These are phyloP conservation scores for Artibeus lituratus DNA, from an alignment of 2,797 vertebrate species.

Conservation along the genomic window DNA sequence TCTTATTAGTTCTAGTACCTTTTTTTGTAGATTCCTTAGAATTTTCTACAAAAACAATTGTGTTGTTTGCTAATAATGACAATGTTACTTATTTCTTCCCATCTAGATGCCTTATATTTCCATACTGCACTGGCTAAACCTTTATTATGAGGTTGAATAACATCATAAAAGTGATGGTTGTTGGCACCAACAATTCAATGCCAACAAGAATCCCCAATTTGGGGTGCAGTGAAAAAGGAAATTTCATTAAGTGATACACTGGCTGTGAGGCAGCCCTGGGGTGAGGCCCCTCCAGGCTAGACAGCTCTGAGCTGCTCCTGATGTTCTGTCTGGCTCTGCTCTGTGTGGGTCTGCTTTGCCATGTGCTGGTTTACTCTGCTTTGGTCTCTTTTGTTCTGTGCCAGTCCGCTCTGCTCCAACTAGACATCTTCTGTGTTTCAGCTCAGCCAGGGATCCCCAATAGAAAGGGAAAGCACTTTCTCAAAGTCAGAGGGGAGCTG, in stretches of 20 bases:
- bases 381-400: not conserved
- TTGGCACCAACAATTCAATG: not conserved
- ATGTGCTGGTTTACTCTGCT: not conserved
- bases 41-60: too few relatives aligned
- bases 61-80: too few relatives aligned
- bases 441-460: not conserved
- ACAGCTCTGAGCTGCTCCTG: not conserved
- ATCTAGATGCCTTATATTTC: not conserved
- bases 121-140: not conserved
- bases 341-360: not conserved
- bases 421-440: not conserved
- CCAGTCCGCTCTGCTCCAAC: not conserved
- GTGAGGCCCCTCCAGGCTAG: not conserved
- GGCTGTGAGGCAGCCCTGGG: not conserved
- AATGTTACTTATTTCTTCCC: too few relatives aligned
- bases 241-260: not conserved
- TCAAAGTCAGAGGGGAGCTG: not conserved
- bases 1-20: too few relatives aligned
- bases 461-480: not conserved
- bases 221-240: too few relatives aligned
- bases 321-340: not conserved
- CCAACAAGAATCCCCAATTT: too few relatives aligned
- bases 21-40: too few relatives aligned
- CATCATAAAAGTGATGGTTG: not conserved
- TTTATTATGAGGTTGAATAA: not conserved